A percentile compares a stretch with the other conserved stretches of the same genome.
These are phyloP conservation scores for Scophthalmus maximus DNA, from an alignment of 2,113 vertebrate genomes.

Conservation along the genomic window DNA sequence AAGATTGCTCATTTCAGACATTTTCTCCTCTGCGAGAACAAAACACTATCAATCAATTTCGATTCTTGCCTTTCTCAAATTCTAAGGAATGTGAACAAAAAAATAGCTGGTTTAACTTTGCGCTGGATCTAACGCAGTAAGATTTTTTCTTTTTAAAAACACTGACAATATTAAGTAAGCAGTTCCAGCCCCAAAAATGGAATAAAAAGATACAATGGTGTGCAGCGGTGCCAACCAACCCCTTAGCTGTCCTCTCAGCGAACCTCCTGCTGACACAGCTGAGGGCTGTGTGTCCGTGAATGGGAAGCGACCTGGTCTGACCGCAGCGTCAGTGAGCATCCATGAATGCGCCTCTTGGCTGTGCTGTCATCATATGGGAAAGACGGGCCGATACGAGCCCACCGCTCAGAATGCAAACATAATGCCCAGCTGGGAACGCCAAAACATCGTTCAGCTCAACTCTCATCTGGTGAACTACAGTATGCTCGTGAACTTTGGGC, in stretches of 20 bases:
- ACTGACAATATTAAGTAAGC: not conserved
- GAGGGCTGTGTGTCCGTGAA: slow-evolving; percentile 7
- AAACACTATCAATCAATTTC: slow-evolving; percentile 5
- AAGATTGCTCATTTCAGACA: slow-evolving; percentile 6
- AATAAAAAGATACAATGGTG: not conserved
- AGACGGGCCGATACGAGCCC: slow-evolving; percentile 30
- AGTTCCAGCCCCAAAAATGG: too few species aligned
- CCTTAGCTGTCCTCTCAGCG: not conserved
- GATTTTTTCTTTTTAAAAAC: not conserved
- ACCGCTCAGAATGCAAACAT: slow-evolving; percentile 23
- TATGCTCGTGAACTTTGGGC: slow-evolving; percentile 21
- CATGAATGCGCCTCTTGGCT: slow-evolving; percentile 18
- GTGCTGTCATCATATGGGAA: slow-evolving; percentile 28
- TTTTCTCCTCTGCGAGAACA: slow-evolving; percentile 9
- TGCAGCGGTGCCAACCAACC: too few species aligned
- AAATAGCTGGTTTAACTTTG: slow-evolving; percentile 22
- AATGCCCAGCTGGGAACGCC: slow-evolving; percentile 46
- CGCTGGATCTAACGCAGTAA: slow-evolving; percentile 55
- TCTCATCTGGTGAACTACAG: slow-evolving; percentile 37
- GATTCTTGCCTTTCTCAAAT: not conserved
- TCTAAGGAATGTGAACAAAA: not conserved
- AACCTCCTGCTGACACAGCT: slow-evolving; percentile 19
- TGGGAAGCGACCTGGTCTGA: slow-evolving; percentile 21
- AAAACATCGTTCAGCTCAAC: slow-evolving; percentile 35
- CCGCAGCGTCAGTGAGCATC: slow-evolving; percentile 38